Percentiles rank a stretch among this genome's conserved stretches.
Conservation (phyloP, 1,140 invertebrate species). For the Drosophila grimshawi region DNA sequence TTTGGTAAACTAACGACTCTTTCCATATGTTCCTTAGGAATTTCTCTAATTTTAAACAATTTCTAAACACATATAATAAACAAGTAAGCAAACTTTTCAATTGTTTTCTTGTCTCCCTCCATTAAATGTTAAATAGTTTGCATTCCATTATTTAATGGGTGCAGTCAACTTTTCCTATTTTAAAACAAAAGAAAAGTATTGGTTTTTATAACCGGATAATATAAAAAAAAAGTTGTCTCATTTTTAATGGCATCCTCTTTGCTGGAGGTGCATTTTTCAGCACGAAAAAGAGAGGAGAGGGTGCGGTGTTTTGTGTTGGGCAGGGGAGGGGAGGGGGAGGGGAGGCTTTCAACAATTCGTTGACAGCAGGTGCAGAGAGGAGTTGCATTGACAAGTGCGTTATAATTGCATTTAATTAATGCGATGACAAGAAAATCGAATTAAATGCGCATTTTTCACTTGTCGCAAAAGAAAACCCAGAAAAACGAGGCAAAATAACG, state of each 20-base stretch:
- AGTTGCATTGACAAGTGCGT: constrained; percentile 32
- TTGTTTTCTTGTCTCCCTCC: background rate
- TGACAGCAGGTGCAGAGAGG: constrained; percentile 26
- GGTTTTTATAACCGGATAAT: constrained; percentile 10
- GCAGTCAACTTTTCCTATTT: constrained; percentile 24
- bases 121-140: constrained; percentile 11
- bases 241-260: constrained; percentile 4
- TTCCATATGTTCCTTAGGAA: too few species aligned
- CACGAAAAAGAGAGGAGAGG: too few species aligned
- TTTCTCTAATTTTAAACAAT: too few species aligned
- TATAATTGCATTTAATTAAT: constrained; percentile 72
- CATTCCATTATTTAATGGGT: constrained; percentile 14
- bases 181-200: background rate
- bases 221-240: constrained; percentile 16
- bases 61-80: too few species aligned
- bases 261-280: background rate
- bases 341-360: background rate
- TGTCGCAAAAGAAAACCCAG: constrained; percentile 23
- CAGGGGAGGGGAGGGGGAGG: background rate
- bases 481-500: background rate
- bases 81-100: background rate
- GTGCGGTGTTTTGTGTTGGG: too few species aligned
- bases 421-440: constrained; percentile 62
- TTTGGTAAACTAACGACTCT: too few species aligned
- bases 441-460: constrained; percentile 48